phyloP scores from a whole-genome alignment of 2,888 invertebrate species.

The Colletes collaris region DNA sequence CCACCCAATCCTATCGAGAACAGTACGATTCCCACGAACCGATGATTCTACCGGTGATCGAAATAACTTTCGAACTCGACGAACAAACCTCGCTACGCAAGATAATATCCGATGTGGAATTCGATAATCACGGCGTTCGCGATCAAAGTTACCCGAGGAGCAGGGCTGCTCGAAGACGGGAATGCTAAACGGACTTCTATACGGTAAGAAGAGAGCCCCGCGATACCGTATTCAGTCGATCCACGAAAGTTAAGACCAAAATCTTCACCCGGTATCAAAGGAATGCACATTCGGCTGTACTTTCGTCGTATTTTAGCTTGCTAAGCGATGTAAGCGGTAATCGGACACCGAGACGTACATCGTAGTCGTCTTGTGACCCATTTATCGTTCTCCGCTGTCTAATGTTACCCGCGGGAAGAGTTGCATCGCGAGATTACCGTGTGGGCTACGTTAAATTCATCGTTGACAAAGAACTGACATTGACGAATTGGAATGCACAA shows the following conservation, averaged over 20 bases:
- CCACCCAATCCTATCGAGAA: background rate
- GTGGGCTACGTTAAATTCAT: slow-evolving; percentile 58
- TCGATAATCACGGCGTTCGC: slow-evolving; percentile 47
- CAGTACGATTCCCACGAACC: slow-evolving; percentile 17
- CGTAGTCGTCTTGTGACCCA: slow-evolving; percentile 75
- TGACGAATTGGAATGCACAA: slow-evolving; percentile 48
- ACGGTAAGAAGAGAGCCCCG: background rate
- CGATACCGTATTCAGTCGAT: background rate
- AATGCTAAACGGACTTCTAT: slow-evolving; percentile 4
- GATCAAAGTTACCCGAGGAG: slow-evolving; percentile 41
- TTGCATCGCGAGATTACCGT: slow-evolving; percentile 53
- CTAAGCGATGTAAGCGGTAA: slow-evolving; percentile 74
- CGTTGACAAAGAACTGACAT: slow-evolving; percentile 56
- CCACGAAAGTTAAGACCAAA: background rate
- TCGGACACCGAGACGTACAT: slow-evolving; percentile 70
- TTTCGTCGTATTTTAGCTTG: slow-evolving; percentile 60
- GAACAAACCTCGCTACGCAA: slow-evolving; percentile 34
- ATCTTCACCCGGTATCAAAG: slow-evolving; percentile 2
- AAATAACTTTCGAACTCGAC: slow-evolving; percentile 29
- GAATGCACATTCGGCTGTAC: slow-evolving; percentile 28
- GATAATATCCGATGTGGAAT: slow-evolving; percentile 44
- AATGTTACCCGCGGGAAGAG: slow-evolving; percentile 70
- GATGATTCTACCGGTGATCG: slow-evolving; percentile 25
- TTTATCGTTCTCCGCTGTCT: slow-evolving; percentile 74
- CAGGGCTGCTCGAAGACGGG: slow-evolving; percentile 43